A percentile compares a stretch with the other conserved stretches of the same genome.
Conservation (phyloP, 2,113 vertebrate species). For the Gymnarchus niloticus region DNA sequence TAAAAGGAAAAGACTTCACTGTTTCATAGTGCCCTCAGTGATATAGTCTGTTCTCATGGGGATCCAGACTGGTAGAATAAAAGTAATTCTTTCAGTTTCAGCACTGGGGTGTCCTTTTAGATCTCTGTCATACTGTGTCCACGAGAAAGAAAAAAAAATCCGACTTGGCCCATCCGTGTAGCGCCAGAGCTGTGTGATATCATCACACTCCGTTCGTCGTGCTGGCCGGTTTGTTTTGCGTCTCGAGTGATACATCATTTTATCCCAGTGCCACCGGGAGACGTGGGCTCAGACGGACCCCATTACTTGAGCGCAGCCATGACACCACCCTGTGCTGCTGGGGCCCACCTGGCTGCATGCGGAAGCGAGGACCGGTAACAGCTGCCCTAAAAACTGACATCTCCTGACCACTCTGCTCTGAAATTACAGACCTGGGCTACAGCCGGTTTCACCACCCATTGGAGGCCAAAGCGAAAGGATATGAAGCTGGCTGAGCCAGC, state of each 20-base stretch:
- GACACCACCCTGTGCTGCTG: neutral
- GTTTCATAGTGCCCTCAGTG: neutral
- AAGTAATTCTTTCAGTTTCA: neutral
- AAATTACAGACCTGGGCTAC: slow-evolving; percentile 18
- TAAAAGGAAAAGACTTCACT: neutral
- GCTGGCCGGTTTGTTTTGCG: neutral
- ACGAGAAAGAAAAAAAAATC: neutral
- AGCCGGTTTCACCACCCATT: neutral
- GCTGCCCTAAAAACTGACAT: slow-evolving; percentile 17
- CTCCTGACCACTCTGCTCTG: neutral
- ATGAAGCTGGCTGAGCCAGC: neutral
- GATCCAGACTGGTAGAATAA: neutral
- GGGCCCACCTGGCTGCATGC: neutral
- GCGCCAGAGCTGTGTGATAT: too few species aligned
- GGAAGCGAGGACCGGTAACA: neutral
- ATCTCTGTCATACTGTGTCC: neutral
- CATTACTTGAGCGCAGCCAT: neutral
- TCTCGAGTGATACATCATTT: neutral
- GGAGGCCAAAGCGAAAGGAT: neutral
- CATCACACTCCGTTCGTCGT: too few species aligned
- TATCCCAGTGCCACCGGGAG: neutral
- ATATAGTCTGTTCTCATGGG: neutral
- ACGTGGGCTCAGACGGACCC: neutral
- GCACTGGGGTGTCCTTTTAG: neutral
- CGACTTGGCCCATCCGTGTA: neutral